phyloP scores from a whole-genome alignment of 2,888 invertebrate genomes.

The Thysanoteuthis rhombus region DNA sequence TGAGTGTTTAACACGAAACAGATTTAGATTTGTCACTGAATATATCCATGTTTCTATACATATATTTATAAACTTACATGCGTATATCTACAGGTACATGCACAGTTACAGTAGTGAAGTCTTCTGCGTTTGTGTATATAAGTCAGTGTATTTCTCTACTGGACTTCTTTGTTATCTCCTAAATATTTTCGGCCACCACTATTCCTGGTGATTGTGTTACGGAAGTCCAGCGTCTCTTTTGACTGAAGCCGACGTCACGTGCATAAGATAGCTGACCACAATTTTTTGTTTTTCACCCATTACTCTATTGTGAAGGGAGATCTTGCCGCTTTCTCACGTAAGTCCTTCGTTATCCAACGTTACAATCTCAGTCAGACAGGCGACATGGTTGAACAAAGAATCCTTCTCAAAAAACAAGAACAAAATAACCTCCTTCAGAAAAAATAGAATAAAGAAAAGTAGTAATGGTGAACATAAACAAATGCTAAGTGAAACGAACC shows the following conservation, averaged over 20 bases:
- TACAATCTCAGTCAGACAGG: not conserved
- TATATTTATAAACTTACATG: too few species aligned
- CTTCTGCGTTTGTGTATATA: not conserved
- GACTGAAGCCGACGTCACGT: not conserved
- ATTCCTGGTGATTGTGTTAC: not conserved
- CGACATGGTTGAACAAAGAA: not conserved
- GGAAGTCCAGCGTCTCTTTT: not conserved
- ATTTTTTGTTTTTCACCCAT: not conserved
- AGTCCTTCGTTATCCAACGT: not conserved
- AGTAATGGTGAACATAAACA: too few species aligned
- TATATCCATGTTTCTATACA: too few species aligned
- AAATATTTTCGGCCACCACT: not conserved
- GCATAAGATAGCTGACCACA: not conserved
- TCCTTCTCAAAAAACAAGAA: not conserved
- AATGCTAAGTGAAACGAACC: too few species aligned
- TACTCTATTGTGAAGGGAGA: not conserved
- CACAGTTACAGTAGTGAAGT: too few species aligned
- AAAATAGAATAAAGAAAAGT: too few species aligned
- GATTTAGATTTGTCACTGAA: too few species aligned
- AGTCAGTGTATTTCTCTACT: not conserved
- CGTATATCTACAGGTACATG: not conserved
- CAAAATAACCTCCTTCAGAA: not conserved
- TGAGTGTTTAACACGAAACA: too few species aligned
- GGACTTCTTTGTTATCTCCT: not conserved
- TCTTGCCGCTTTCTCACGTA: not conserved